These are phyloP conservation scores for Scarus forsteni DNA, from an alignment of 2,797 vertebrate species.

Conservation along the genomic window DNA sequence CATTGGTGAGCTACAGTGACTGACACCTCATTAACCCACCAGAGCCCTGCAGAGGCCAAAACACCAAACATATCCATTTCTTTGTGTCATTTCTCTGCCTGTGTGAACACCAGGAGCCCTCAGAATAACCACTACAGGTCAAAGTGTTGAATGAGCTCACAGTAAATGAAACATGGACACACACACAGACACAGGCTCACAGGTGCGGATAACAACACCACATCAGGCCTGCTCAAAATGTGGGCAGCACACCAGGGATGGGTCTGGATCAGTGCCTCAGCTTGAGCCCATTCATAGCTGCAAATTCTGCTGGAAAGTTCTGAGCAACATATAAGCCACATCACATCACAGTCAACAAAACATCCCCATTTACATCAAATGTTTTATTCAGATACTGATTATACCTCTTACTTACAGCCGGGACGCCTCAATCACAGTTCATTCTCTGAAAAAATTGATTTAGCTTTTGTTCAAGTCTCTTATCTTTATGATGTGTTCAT, in stretches of 20 bases:
- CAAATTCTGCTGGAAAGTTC: constrained; percentile 21
- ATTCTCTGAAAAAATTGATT: too few species aligned
- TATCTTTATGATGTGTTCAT: too few species aligned
- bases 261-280: constrained; percentile 36
- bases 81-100: constrained; percentile 27
- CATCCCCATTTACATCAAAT: too few species aligned
- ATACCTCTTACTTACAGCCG: too few species aligned
- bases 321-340: neutral
- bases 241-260: constrained; percentile 20
- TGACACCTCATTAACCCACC: constrained; percentile 55
- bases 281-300: constrained; percentile 58
- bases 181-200: constrained; percentile 9
- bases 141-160: constrained; percentile 44
- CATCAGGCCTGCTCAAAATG: constrained; percentile 36
- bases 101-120: constrained; percentile 6
- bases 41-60: constrained; percentile 11
- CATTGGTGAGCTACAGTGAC: constrained; percentile 8
- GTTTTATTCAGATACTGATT: too few species aligned
- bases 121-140: constrained; percentile 52
- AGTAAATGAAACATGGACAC: constrained; percentile 26
- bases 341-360: neutral
- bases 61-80: constrained; percentile 52
- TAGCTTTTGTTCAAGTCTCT: too few species aligned
- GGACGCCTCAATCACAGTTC: too few species aligned
- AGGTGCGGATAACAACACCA: constrained; percentile 50